Base-by-base conservation (phyloP, 2,797 vertebrate genomes). In the Melanotaenia nigrans region DNA sequence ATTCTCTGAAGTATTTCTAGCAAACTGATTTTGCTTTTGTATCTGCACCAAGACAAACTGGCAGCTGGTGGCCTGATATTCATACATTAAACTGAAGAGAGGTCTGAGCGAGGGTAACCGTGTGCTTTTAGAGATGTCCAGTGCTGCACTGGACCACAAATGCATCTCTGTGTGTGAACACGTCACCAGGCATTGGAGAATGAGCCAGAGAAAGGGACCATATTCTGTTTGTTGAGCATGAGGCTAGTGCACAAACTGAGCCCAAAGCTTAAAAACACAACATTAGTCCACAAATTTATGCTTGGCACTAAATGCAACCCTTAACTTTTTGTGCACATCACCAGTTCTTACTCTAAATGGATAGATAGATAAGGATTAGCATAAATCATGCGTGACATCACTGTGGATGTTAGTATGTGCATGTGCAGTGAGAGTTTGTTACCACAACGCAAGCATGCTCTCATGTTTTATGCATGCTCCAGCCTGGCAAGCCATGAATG, bases 391-490 rank as follows among this genome's bases (percentile, higher is more conserved):
- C 79, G 74, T 74, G 56, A 22, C 32, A 22, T 38, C 68, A 22
- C 51, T 42, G 51, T 69, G 60, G 8, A 11, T 12, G 49, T 28
- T 66, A n/a, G 56, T 30, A n/a, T 49, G 40, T 57, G 73, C 5
- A 4, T 28, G 22, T n/a, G 16, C 54, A 57, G 65, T 18, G 28
- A 32, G 36, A 33, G 61, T 16, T 63, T 75, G 64, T 75, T 47
- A 24, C 61, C 30, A 68, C 64, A 68, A 65, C 63, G 45, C 61
- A 60, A 66, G 77, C 49, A 72, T 51, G 59, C 54, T 0, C 56
- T 87, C 78, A 88, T 91, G 86, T 83, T 87, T 86, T 77, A 90
- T 87, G 83, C 78, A 91, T 89, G 35, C 36, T 49, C 20, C 1
- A 0, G 71, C 64, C 73, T 56, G 56, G 64, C 81, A 76, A 72